Base-by-base conservation (phyloP, 2,888 invertebrate genomes). In the Nomada goodeniana region DNA sequence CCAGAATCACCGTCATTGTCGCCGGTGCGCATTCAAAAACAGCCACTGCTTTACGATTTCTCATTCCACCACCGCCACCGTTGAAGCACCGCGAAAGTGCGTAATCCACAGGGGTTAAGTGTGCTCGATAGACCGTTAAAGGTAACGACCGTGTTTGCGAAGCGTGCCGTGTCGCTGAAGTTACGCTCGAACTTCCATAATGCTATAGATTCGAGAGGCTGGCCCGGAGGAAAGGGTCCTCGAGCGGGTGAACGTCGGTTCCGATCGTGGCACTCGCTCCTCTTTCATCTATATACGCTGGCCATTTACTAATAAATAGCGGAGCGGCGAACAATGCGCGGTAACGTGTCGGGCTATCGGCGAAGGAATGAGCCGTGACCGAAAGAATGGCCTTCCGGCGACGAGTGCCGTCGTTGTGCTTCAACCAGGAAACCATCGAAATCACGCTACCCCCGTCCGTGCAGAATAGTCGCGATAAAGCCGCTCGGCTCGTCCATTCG, bases 61-160 rank as follows among this genome's bases (percentile, higher is more conserved):
- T 57, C 50, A 20, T n/a, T 20, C 47, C 42, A 42, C 47, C 47
- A 50, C 23, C 7, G 9, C 42, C 36, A 20, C 44, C 36, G 29
- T 67, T 26, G 57, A 18, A 26, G n/a, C 44, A 52, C 52, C 23
- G 63, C 26, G 63, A 69, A 76, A 64, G 64, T 79, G 78, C 69
- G 63, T 69, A 79, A 70, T 79, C 55, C 67, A 69, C 42, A 55
- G 60, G 75, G 67, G 81, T 76, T 71, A 80, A 82, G 75, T 68
- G 82, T 69, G 74, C 85, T 86, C 86, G 72, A 80, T 80, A 68
- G 61, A 82, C 63, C 86, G 80, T 78, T 85, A 85, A 85, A 84
- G 75, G 76, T 78, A 65, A 80, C 77, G 80, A 80, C 81, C 76
- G 72, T 83, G 78, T 78, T 87, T 78, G 82, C 78, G 73, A 74